Evolutionary conservation across 2,113 vertebrate species (phyloP).

Genomic region (Anarhynchus alexandrinus): DNA sequence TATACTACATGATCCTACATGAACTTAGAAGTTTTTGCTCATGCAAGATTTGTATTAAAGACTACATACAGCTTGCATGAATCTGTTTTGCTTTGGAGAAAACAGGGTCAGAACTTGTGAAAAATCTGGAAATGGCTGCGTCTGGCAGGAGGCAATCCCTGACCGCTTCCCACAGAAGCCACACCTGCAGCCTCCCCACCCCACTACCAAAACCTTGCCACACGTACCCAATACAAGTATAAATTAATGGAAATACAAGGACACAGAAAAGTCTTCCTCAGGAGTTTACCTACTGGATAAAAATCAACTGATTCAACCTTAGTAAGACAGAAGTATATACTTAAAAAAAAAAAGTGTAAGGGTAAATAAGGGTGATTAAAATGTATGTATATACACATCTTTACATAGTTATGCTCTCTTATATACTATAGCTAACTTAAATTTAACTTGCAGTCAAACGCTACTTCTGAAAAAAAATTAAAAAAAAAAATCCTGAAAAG

Average conservation of each 20-base stretch:
- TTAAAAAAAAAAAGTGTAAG: background rate
- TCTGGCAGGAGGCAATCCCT: background rate
- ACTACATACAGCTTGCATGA: background rate
- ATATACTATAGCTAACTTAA: background rate
- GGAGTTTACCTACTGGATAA: background rate
- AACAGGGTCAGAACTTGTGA: background rate
- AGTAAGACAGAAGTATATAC: background rate
- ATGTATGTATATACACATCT: background rate
- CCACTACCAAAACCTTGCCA: background rate
- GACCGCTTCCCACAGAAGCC: background rate
- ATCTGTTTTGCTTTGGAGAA: background rate
- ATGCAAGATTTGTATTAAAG: background rate
- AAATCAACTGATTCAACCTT: background rate
- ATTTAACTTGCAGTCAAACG: background rate
- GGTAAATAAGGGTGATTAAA: background rate
- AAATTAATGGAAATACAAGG: background rate
- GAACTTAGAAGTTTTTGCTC: background rate
- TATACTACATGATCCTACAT: accelerated
- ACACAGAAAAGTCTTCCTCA: background rate
- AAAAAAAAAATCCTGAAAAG: background rate
- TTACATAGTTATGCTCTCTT: background rate
- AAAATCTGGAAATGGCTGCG: background rate
- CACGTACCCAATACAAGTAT: background rate
- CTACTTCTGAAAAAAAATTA: background rate
- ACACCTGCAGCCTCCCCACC: background rate